Evolutionary conservation across 2,797 vertebrate species (phyloP), one percentile per base, ranked within the genome.

Genomic region (Bryconaethiops microstoma): DNA sequence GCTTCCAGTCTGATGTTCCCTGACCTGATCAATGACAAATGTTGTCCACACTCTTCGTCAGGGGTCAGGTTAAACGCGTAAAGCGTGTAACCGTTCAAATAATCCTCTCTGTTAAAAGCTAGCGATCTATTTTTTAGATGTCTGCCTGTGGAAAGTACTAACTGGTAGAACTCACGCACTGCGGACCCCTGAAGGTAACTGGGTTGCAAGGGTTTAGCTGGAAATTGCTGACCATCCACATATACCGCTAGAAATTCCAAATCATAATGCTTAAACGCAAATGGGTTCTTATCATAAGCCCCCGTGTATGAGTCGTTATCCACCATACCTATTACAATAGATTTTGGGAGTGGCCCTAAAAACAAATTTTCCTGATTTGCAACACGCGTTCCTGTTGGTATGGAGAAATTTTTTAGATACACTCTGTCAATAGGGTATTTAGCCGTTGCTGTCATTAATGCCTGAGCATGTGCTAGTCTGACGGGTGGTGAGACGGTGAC

Each of bases 351-450:
- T 17, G 42, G 7, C 2, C 45, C 23, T 39, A 65, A 48, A 52
- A 64, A 52, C 23, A 77, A 13, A 17, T 65, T 50, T 13, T 64
- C 75, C n/a, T 65, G 7, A 54, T 77, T 52, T 25, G 42, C 29
- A 0, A 77, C 62, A 29, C 48, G 48, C 7, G 60, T 77, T 3
- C 75, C 45, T 8, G 63, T 13, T 0, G 75, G 75, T 48, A 77
- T 55, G 0, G 75, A 77, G 40, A 68, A 68, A 40, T 68, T 54
- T 68, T 77, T 77, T 35, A 77, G 48, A 68, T 14, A 68, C 1
- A 77, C 76, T 39, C 63, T 55, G 6, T 77, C 63, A 54, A 77
- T 77, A 2, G 76, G 63, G 29, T 77, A 77, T 55, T 67, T 77
- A 35, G 45, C 63, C 9, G 62, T 77, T 0, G 75, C 13, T 0